Conservation (phyloP, 2,113 vertebrate genomes). For the Origma solitaria region DNA sequence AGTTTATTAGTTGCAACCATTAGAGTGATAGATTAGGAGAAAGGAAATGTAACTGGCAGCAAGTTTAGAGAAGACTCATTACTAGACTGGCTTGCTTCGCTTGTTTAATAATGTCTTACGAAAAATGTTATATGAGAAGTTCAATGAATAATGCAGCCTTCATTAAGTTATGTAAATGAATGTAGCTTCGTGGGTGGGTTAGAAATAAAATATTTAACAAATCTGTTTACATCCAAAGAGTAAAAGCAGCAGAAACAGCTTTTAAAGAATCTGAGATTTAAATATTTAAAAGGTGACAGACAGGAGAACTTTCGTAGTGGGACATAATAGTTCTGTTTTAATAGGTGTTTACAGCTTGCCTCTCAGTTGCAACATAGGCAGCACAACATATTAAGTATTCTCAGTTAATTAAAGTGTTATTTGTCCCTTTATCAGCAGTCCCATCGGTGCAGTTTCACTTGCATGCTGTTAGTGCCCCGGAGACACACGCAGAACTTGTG, state of each 20-base stretch:
- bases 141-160: slow-evolving; percentile 65
- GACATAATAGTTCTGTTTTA: background rate
- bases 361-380: background rate
- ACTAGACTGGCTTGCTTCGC: slow-evolving; percentile 12
- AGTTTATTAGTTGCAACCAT: slow-evolving; percentile 56
- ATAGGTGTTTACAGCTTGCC: background rate
- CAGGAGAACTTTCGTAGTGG: background rate
- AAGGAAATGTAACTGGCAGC: slow-evolving; percentile 58
- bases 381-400: background rate
- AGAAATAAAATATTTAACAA: slow-evolving; percentile 58
- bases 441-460: background rate
- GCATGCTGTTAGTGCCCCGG: background rate
- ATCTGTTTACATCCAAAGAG: slow-evolving; percentile 29
- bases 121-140: slow-evolving; percentile 58
- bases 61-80: slow-evolving; percentile 60
- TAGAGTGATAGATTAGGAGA: slow-evolving; percentile 61
- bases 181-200: slow-evolving; percentile 40
- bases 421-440: background rate
- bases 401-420: background rate
- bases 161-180: slow-evolving; percentile 58
- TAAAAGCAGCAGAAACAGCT: background rate
- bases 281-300: slow-evolving; percentile 41
- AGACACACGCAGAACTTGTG: background rate
- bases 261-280: slow-evolving; percentile 42
- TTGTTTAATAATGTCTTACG: slow-evolving; percentile 42